Conservation (phyloP, 2,888 invertebrate species). For the Drosophila mercatorum region DNA sequence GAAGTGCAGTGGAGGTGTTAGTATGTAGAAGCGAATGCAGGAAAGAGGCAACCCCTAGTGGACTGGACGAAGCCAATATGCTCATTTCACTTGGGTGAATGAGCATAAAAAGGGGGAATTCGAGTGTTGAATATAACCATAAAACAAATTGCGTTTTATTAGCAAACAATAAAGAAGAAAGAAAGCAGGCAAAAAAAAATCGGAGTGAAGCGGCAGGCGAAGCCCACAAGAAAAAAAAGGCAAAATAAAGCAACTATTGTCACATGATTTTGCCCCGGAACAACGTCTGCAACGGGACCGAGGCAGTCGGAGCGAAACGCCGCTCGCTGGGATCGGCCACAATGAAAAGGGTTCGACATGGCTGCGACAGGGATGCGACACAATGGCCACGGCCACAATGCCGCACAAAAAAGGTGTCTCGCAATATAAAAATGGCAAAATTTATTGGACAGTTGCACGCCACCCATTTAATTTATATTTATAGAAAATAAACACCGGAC, state of each 20-base stretch:
- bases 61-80: too few relatives aligned
- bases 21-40: too few relatives aligned
- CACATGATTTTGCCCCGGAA: conserved; percentile 59
- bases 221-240: conserved; percentile 22
- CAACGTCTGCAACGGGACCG: conserved; percentile 19
- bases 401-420: conserved; percentile 72
- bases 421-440: conserved; percentile 75
- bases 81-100: too few relatives aligned
- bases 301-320: background rate
- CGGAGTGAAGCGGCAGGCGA: conserved; percentile 14
- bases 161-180: conserved; percentile 47
- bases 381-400: conserved; percentile 64
- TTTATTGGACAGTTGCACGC: conserved; percentile 83
- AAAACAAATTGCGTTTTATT: conserved; percentile 78
- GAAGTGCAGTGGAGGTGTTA: too few relatives aligned
- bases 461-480: conserved; percentile 80
- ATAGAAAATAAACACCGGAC: conserved; percentile 72
- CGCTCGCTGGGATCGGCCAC: conserved; percentile 43
- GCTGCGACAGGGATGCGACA: conserved; percentile 61
- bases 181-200: conserved; percentile 4
- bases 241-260: conserved; percentile 72
- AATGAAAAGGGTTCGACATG: conserved; percentile 77
- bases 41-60: too few relatives aligned
- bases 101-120: background rate
- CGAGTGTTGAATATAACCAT: conserved; percentile 31